These are phyloP conservation scores for Colinus virginianus DNA, from an alignment of 2,113 vertebrate species.

Conservation along the genomic window DNA sequence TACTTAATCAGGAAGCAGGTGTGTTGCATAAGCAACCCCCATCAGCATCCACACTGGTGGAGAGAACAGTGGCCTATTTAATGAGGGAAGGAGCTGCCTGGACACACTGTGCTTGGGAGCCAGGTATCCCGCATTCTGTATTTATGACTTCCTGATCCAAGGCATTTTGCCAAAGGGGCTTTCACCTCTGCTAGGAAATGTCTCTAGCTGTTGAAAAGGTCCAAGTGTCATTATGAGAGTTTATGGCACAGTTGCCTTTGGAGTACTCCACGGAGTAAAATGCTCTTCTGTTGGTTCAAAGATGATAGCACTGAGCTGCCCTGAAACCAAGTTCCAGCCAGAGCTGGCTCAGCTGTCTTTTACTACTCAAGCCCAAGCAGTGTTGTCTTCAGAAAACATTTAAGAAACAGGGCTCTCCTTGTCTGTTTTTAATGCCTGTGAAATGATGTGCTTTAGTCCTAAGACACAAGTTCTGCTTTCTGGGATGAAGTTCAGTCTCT, in stretches of 20 bases:
- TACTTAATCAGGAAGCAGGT: constrained; percentile 39
- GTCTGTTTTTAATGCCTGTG: neutral
- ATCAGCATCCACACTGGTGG: neutral
- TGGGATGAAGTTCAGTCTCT: neutral
- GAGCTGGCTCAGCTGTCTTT: constrained; percentile 12
- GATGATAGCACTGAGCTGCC: neutral
- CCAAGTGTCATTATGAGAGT: constrained; percentile 44
- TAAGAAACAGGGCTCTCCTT: constrained; percentile 25
- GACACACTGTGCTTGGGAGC: neutral
- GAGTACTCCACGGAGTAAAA: neutral
- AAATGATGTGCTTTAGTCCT: neutral
- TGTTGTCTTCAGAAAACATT: constrained; percentile 30
- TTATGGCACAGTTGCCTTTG: constrained; percentile 26
- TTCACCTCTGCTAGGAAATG: constrained; percentile 50
- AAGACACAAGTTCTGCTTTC: neutral
- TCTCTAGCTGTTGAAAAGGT: constrained; percentile 54
- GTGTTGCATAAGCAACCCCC: neutral
- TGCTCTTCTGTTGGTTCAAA: constrained; percentile 31
- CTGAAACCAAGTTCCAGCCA: constrained; percentile 5
- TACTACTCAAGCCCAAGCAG: neutral
- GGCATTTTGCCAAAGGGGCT: constrained; percentile 43
- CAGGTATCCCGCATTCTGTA: constrained; percentile 21
- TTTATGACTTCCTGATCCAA: constrained; percentile 60
- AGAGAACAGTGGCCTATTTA: constrained; percentile 24
- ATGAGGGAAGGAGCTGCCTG: constrained; percentile 5